Conservation (phyloP, 2,113 vertebrate species). For the Brachyistius frenatus region DNA sequence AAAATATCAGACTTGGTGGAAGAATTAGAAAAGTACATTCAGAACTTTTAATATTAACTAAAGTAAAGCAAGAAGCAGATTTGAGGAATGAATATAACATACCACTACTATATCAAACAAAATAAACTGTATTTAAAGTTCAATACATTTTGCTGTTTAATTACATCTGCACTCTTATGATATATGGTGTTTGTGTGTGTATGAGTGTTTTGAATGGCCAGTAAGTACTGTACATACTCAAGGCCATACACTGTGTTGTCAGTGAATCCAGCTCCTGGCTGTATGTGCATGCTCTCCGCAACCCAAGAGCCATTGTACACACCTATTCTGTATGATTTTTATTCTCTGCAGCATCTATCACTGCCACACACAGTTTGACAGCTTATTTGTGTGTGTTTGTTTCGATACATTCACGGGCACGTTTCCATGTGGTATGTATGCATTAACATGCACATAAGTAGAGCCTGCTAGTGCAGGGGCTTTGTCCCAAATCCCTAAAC, state of each 20-base stretch:
- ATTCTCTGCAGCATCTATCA: slow-evolving; percentile 59
- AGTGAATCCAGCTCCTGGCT: slow-evolving; percentile 1
- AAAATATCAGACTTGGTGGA: too few species aligned
- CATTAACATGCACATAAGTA: slow-evolving; percentile 35
- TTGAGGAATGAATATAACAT: too few species aligned
- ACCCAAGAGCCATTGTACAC: slow-evolving; percentile 12
- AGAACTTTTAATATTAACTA: too few species aligned
- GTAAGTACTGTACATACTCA: background rate
- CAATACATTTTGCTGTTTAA: background rate
- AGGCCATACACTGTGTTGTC: slow-evolving; percentile 10
- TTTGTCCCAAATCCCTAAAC: slow-evolving; percentile 61
- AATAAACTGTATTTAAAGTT: too few species aligned
- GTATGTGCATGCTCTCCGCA: slow-evolving; percentile 32
- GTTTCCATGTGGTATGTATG: slow-evolving; percentile 3
- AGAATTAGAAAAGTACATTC: too few species aligned
- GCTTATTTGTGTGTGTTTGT: slow-evolving; percentile 23
- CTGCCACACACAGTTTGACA: slow-evolving; percentile 36
- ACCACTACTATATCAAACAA: too few species aligned
- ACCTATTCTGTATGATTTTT: slow-evolving; percentile 15
- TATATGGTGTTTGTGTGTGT: background rate
- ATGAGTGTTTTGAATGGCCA: background rate
- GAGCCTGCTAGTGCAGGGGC: slow-evolving; percentile 14
- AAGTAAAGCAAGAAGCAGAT: too few species aligned
- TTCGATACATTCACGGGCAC: background rate
- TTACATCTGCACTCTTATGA: background rate